phyloP scores from a whole-genome alignment of 1,140 invertebrate genomes.

The Drosophila funebris region DNA sequence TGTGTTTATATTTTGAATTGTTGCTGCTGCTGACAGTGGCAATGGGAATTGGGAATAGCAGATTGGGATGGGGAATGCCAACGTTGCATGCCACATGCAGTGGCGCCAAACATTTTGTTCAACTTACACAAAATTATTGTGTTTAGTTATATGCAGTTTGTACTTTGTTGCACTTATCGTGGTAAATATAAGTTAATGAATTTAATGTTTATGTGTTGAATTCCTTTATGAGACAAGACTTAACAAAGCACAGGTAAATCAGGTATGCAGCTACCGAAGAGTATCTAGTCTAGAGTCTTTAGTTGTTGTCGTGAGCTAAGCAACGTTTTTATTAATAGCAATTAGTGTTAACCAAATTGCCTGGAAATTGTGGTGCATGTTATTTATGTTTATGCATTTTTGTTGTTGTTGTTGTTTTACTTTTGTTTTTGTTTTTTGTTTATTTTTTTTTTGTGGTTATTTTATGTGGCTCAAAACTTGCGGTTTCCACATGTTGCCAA shows the following conservation, averaged over 20 bases:
- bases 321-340: conserved; percentile 70
- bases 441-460: conserved; percentile 45
- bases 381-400: conserved; percentile 46
- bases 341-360: conserved; percentile 56
- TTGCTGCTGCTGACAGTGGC: conserved; percentile 48
- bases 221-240: not conserved
- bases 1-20: conserved; percentile 15
- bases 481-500: conserved; percentile 54
- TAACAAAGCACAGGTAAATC: not conserved
- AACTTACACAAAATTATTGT: conserved; percentile 54
- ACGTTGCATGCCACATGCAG: conserved; percentile 59
- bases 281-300: not conserved
- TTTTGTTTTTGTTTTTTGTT: conserved; percentile 19
- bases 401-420: conserved; percentile 1
- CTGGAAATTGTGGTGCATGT: conserved; percentile 53
- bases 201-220: too few relatives aligned
- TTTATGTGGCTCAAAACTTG: conserved; percentile 71
- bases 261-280: not conserved
- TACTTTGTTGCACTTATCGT: not conserved
- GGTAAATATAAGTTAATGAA: not conserved
- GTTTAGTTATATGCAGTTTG: conserved; percentile 8
- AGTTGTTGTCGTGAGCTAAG: conserved; percentile 24
- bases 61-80: conserved; percentile 25
- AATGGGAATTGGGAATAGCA: conserved; percentile 42
- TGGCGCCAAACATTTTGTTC: conserved; percentile 67